Evolutionary conservation across 2,113 vertebrate genomes (phyloP).

Genomic region (Asarcornis scutulata): DNA sequence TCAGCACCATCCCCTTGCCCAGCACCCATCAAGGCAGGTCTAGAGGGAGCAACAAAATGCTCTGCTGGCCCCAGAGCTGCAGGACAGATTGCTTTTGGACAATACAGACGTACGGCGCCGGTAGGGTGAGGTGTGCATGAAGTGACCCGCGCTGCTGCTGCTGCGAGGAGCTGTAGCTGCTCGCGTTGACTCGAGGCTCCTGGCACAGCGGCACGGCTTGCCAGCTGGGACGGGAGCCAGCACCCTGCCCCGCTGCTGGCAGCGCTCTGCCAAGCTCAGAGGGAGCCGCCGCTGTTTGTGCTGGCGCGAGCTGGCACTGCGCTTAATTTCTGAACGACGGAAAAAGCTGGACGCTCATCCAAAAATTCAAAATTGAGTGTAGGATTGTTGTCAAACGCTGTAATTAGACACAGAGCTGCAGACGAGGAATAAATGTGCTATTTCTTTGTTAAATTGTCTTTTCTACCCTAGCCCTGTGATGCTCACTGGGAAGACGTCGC

Average conservation of each 20-base stretch:
- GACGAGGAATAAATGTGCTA: not conserved
- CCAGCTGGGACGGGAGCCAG: not conserved
- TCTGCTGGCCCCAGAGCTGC: not conserved
- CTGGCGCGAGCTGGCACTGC: not conserved
- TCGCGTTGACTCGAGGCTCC: not conserved
- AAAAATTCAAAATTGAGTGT: not conserved
- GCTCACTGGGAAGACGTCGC: slow-evolving; percentile 20
- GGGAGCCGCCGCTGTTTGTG: not conserved
- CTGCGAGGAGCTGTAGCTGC: not conserved
- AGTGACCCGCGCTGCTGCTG: rapidly evolving
- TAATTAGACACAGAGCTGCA: not conserved
- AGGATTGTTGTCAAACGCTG: slow-evolving; percentile 2
- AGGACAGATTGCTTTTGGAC: not conserved
- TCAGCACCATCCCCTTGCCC: not conserved
- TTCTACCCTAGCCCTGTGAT: not conserved
- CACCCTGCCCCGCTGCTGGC: not conserved
- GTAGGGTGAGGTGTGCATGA: rapidly evolving
- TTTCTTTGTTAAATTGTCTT: slow-evolving; percentile 44
- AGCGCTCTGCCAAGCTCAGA: not conserved
- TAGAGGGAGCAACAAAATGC: rapidly evolving
- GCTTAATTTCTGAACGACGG: not conserved
- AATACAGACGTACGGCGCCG: rapidly evolving
- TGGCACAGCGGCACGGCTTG: rapidly evolving
- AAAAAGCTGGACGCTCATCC: not conserved
- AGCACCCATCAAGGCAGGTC: not conserved